phyloP scores from a whole-genome alignment of 2,113 vertebrate species.

The Phrynosoma blainvillii region DNA sequence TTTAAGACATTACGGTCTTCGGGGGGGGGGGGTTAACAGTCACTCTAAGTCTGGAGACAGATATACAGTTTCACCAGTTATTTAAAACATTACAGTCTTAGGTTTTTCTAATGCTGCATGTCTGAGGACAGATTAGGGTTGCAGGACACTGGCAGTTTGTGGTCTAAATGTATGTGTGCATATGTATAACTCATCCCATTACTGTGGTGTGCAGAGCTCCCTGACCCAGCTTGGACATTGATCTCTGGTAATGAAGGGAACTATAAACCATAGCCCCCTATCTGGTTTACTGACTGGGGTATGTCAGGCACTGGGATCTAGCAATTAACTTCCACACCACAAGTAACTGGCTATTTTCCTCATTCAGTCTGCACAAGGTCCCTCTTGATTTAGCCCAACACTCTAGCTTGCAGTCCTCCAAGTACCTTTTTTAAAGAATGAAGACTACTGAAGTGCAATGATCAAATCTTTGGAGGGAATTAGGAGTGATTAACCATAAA shows the following conservation, averaged over 20 bases:
- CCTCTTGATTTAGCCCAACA: not conserved
- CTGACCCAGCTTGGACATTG: too few species aligned
- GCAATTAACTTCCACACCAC: not conserved
- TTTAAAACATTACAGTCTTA: too few species aligned
- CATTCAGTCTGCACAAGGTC: not conserved
- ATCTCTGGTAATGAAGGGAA: too few species aligned
- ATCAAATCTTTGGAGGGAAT: not conserved
- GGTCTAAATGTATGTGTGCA: too few species aligned
- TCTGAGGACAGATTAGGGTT: too few species aligned
- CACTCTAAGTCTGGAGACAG: not conserved
- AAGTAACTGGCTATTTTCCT: not conserved
- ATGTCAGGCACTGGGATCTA: not conserved
- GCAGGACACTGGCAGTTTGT: too few species aligned
- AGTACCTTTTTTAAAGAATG: not conserved
- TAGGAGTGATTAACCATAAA: not conserved
- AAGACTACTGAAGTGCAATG: not conserved
- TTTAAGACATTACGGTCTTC: not conserved
- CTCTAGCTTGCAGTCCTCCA: not conserved
- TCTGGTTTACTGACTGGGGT: not conserved
- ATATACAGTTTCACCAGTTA: not conserved
- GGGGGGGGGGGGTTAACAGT: not conserved
- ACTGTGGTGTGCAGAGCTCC: too few species aligned
- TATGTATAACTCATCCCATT: too few species aligned
- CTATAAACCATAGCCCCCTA: not conserved
- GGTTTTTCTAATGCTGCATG: too few species aligned